A percentile compares a stretch with the other conserved stretches of the same genome.
Evolutionary conservation across 2,888 invertebrate species (phyloP).

Genomic region (Archaeoteleia sp.): DNA sequence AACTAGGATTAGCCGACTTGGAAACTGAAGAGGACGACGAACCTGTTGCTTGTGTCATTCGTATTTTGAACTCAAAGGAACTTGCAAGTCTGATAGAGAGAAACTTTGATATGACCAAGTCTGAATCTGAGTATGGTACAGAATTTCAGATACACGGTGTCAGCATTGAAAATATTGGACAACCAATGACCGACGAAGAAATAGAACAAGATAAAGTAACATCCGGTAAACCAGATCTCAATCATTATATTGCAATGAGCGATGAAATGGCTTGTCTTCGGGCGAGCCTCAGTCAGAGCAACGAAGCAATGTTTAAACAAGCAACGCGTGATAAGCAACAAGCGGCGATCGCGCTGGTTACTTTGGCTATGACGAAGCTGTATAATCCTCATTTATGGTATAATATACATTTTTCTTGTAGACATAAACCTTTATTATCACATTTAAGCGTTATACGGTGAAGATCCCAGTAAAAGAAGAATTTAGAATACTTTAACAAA

Average conservation of each 20-base stretch:
- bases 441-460: too few species aligned
- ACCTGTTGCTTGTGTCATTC: conserved; percentile 70
- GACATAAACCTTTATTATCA: too few species aligned
- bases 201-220: conserved; percentile 62
- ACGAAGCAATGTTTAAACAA: conserved; percentile 76
- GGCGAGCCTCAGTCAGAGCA: conserved; percentile 63
- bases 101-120: conserved; percentile 55
- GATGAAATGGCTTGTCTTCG: conserved; percentile 70
- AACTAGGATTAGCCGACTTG: conserved; percentile 6
- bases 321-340: conserved; percentile 74
- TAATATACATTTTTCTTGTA: too few species aligned
- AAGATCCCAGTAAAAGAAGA: too few species aligned
- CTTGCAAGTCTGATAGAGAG: conserved; percentile 69
- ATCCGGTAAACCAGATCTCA: conserved; percentile 71
- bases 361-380: conserved; percentile 78
- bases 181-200: conserved; percentile 65
- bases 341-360: conserved; percentile 77
- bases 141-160: conserved; percentile 65
- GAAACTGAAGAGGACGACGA: conserved; percentile 24
- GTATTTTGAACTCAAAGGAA: conserved; percentile 66
- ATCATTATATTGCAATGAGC: conserved; percentile 71
- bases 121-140: conserved; percentile 50
- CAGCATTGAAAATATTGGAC: conserved; percentile 56
- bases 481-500: too few species aligned
- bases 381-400: conserved; percentile 80